Percentiles rank a stretch among this genome's conserved stretches.
These are phyloP conservation scores for Thereva unica DNA, from an alignment of 2,888 invertebrate species.

Conservation along the genomic window DNA sequence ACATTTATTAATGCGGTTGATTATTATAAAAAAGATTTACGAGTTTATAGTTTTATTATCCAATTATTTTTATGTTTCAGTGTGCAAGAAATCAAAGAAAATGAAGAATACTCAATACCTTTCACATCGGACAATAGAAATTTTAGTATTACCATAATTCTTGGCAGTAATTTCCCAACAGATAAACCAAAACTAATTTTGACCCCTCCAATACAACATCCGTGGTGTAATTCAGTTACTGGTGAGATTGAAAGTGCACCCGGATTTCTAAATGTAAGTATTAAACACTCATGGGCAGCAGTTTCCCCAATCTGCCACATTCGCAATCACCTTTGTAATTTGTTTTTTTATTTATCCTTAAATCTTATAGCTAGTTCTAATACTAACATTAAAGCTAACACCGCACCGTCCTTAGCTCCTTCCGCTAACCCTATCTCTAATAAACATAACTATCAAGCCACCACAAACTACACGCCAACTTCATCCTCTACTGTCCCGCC, in stretches of 20 bases:
- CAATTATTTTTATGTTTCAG: conserved; percentile 53
- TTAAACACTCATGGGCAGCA: background rate
- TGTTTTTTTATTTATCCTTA: no score
- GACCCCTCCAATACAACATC: conserved; percentile 69
- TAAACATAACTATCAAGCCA: no score
- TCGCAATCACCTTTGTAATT: background rate
- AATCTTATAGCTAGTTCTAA: no score
- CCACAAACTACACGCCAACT: no score
- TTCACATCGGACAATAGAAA: conserved; percentile 69
- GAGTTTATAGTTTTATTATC: background rate
- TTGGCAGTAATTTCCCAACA: conserved; percentile 74
- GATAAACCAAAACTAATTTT: conserved; percentile 73
- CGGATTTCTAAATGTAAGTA: conserved; percentile 70
- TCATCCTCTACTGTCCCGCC: no score
- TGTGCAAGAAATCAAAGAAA: conserved; percentile 72
- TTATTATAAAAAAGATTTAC: no score
- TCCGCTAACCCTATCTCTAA: no score
- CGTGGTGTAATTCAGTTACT: conserved; percentile 70
- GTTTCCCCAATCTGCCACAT: conserved; percentile 10
- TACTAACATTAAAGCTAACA: no score
- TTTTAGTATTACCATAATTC: conserved; percentile 68
- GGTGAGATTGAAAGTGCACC: conserved; percentile 75
- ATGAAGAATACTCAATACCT: conserved; percentile 72
- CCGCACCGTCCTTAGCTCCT: no score
- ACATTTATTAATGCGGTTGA: no score